Conservation (phyloP, 2,888 invertebrate genomes). For the Eilema sororculum region DNA sequence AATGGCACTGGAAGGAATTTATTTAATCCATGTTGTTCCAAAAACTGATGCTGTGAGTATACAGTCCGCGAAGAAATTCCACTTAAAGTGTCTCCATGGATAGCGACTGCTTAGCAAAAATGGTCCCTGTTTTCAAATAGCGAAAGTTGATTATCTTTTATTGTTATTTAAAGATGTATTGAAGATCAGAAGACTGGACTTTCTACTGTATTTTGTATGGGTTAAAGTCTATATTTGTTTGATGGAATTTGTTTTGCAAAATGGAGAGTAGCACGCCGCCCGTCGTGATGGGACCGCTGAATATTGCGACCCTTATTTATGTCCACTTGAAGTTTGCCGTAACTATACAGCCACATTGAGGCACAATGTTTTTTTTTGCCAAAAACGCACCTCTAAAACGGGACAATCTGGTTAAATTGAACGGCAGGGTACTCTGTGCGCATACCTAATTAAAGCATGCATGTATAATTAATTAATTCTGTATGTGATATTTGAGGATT, state of each 20-base stretch:
- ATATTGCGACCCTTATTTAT: slow-evolving; percentile 86
- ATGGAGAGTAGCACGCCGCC: slow-evolving; percentile 70
- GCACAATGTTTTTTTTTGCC: slow-evolving; percentile 61
- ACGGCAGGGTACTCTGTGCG: slow-evolving; percentile 47
- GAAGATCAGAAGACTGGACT: slow-evolving; percentile 36
- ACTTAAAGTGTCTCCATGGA: slow-evolving; percentile 60
- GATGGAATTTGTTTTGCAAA: slow-evolving; percentile 59
- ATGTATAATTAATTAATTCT: slow-evolving; percentile 33
- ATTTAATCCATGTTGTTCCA: slow-evolving; percentile 78
- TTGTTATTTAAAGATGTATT: slow-evolving; percentile 61
- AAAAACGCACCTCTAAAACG: slow-evolving; percentile 66
- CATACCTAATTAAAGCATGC: slow-evolving; percentile 36
- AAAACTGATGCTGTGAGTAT: slow-evolving; percentile 74
- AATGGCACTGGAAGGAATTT: slow-evolving; percentile 72
- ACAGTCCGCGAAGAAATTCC: slow-evolving; percentile 78
- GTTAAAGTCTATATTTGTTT: slow-evolving; percentile 54
- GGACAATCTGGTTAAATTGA: slow-evolving; percentile 65
- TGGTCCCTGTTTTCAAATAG: slow-evolving; percentile 57
- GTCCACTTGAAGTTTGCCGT: slow-evolving; percentile 84
- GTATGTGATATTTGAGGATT: slow-evolving; percentile 26
- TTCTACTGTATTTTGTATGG: slow-evolving; percentile 28
- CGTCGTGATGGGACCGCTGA: slow-evolving; percentile 80
- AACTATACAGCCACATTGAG: slow-evolving; percentile 73
- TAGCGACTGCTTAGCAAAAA: slow-evolving; percentile 62
- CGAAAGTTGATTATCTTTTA: slow-evolving; percentile 70